Percentiles rank a stretch among this genome's conserved stretches.
Conservation (phyloP, 2,888 invertebrate species). For the Agonopterix alstromeriana region DNA sequence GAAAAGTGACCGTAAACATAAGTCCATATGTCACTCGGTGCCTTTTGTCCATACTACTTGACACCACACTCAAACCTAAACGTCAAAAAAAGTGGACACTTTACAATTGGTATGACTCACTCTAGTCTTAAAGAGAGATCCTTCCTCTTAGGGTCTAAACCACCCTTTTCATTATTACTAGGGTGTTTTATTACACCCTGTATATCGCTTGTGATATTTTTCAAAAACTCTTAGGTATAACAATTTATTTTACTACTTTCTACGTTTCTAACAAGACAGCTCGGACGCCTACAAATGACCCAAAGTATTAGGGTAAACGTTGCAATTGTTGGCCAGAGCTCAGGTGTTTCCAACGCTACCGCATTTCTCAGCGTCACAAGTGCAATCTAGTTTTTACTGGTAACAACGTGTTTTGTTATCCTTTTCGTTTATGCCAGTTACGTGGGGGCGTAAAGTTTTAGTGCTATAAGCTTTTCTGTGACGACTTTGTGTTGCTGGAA, state of each 20-base stretch:
- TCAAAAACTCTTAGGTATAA: neutral
- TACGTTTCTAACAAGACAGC: neutral
- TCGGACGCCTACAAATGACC: slow-evolving; percentile 22
- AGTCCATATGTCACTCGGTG: too few species aligned
- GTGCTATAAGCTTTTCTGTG: slow-evolving; percentile 9
- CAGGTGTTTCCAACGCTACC: slow-evolving; percentile 35
- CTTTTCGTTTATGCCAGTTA: slow-evolving; percentile 14
- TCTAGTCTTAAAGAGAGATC: too few species aligned
- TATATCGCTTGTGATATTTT: too few species aligned
- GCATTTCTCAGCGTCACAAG: slow-evolving; percentile 45
- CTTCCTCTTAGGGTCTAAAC: too few species aligned
- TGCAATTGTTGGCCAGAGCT: slow-evolving; percentile 23
- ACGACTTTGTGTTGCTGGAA: neutral
- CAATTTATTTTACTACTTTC: neutral
- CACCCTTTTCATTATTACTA: too few species aligned
- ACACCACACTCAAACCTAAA: too few species aligned
- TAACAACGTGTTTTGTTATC: slow-evolving; percentile 14
- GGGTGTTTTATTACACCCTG: too few species aligned
- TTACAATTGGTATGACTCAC: too few species aligned
- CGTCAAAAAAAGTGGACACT: too few species aligned
- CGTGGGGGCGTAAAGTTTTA: slow-evolving; percentile 35
- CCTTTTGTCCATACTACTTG: too few species aligned
- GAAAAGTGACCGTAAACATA: too few species aligned
- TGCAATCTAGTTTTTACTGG: slow-evolving; percentile 42
- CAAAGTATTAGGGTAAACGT: slow-evolving; percentile 25